A percentile compares a stretch with the other conserved stretches of the same genome.
These are phyloP conservation scores for Reticulitermes speratus DNA, from an alignment of 1,140 invertebrate genomes.

Conservation along the genomic window DNA sequence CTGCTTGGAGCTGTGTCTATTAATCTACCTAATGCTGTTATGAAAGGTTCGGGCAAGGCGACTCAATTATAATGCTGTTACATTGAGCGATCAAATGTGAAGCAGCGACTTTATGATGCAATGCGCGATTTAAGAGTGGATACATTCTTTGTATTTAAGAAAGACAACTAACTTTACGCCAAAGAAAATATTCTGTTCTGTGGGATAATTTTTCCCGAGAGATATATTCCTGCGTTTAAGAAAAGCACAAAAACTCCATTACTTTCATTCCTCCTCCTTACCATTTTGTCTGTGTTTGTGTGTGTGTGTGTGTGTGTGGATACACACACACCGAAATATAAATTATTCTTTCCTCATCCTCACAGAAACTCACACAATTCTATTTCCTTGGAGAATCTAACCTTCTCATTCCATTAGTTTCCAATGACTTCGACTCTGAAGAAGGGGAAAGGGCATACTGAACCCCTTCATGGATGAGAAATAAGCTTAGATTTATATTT, in stretches of 20 bases:
- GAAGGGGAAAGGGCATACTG: not conserved
- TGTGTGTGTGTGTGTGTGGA: too few relatives aligned
- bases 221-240: not conserved
- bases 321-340: not conserved
- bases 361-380: not conserved
- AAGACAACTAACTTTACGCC: not conserved
- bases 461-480: not conserved
- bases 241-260: not conserved
- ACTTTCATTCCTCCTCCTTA: not conserved
- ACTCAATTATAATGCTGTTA: not conserved
- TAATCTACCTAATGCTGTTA: not conserved
- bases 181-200: not conserved
- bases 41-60: not conserved
- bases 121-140: not conserved
- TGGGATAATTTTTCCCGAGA: conserved; percentile 1
- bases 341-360: not conserved
- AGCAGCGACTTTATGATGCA: not conserved
- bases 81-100: not conserved
- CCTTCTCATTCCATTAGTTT: not conserved
- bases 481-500: not conserved
- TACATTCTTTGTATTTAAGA: not conserved
- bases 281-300: not conserved
- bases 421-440: not conserved
- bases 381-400: conserved; percentile 11
- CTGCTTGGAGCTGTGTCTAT: not conserved